Evolutionary conservation across 2,797 vertebrate genomes (phyloP).

Genomic region (Intellagama lesueurii): DNA sequence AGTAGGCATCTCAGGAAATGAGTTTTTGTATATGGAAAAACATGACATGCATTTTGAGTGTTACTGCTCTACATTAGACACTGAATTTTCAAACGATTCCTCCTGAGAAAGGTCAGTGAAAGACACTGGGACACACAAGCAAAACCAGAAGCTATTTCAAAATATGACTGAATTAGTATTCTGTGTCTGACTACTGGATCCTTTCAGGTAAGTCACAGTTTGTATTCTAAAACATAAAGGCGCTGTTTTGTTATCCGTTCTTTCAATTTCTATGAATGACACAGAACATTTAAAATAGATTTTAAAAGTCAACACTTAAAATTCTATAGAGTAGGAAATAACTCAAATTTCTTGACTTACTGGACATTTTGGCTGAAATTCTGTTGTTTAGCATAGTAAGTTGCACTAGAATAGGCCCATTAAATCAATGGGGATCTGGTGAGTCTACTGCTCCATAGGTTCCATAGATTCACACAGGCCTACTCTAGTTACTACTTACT

Average conservation of each 20-base stretch:
- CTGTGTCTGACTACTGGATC: conserved; percentile 3
- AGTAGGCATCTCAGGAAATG: background rate
- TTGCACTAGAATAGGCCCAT: too few relatives aligned
- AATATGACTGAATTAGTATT: background rate
- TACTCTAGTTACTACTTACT: too few relatives aligned
- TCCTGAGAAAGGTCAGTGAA: background rate
- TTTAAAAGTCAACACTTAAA: conserved; percentile 58
- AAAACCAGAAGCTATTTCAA: background rate
- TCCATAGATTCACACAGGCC: too few relatives aligned
- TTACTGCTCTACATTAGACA: background rate
- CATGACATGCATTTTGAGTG: background rate
- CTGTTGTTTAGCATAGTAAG: too few relatives aligned
- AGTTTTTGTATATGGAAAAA: background rate
- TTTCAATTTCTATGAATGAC: conserved; percentile 33
- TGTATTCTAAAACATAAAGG: conserved; percentile 3
- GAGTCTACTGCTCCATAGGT: too few relatives aligned
- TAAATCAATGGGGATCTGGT: too few relatives aligned
- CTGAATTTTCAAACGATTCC: background rate
- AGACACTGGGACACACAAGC: background rate
- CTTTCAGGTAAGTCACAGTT: conserved; percentile 29
- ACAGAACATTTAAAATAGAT: conserved; percentile 56
- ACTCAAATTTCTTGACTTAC: conserved; percentile 55
- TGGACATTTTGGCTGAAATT: too few relatives aligned
- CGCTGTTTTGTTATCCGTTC: conserved; percentile 15
- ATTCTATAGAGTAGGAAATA: conserved; percentile 57